Evolutionary conservation across 2,113 vertebrate genomes (phyloP).

Genomic region (Rhinoderma darwinii): DNA sequence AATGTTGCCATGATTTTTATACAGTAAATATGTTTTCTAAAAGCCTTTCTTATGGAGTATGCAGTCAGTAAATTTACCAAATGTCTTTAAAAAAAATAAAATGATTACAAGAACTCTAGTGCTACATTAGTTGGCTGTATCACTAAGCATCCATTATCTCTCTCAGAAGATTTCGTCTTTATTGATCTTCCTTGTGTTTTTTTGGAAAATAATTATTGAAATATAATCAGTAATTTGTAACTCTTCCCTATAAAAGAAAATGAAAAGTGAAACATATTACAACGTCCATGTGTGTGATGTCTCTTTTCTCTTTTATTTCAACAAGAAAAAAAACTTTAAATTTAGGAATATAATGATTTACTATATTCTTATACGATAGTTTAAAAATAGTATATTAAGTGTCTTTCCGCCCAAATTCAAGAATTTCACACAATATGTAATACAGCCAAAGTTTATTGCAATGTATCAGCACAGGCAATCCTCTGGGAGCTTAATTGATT

Average conservation of each 20-base stretch:
- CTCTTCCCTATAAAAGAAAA: not conserved
- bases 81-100: slow-evolving; percentile 30
- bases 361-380: not conserved
- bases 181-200: slow-evolving; percentile 38
- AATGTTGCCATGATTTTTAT: slow-evolving; percentile 21
- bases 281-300: not conserved
- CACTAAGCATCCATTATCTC: slow-evolving; percentile 43
- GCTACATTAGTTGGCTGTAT: slow-evolving; percentile 18
- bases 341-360: not conserved
- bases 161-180: not conserved
- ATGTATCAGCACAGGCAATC: no score
- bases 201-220: slow-evolving; percentile 38
- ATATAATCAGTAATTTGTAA: slow-evolving; percentile 35
- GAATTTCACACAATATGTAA: no score
- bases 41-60: not conserved
- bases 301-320: not conserved
- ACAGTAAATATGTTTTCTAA: slow-evolving; percentile 21
- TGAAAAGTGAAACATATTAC: not conserved
- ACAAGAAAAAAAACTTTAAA: not conserved
- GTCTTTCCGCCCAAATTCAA: no score
- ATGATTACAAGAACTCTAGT: slow-evolving; percentile 41
- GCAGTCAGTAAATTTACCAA: slow-evolving; percentile 4
- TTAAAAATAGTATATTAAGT: not conserved
- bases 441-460: no score
- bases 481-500: no score